These are phyloP conservation scores for Passer domesticus DNA, from an alignment of 2,113 vertebrate genomes.

Conservation along the genomic window DNA sequence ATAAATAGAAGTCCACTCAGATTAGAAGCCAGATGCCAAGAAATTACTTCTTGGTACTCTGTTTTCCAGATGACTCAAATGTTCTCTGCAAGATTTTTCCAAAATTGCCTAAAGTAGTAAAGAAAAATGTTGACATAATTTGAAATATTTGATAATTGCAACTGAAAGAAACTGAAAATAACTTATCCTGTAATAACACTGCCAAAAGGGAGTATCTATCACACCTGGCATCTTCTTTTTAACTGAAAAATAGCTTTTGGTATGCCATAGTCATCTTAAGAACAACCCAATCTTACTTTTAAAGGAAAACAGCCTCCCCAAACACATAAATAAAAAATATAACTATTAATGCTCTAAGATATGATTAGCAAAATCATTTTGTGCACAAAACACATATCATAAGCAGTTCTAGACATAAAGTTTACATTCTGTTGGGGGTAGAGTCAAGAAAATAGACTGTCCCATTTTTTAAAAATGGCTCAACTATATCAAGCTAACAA, in stretches of 20 bases:
- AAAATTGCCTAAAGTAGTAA: constrained; percentile 59
- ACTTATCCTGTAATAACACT: not conserved
- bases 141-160: constrained; percentile 24
- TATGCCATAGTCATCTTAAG: constrained; percentile 9
- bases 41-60: constrained; percentile 61
- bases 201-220: not conserved
- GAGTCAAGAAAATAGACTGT: not conserved
- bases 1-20: constrained; percentile 68
- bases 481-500: not conserved
- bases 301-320: not conserved
- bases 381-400: not conserved
- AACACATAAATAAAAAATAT: not conserved
- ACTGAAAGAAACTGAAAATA: not conserved
- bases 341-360: not conserved
- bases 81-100: constrained; percentile 45
- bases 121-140: constrained; percentile 3
- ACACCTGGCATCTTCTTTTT: not conserved
- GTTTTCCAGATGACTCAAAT: constrained; percentile 53
- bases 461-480: not conserved
- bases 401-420: not conserved
- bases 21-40: constrained; percentile 61
- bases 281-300: not conserved
- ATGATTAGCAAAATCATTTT: not conserved
- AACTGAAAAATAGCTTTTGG: constrained; percentile 4
- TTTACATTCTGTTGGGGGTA: not conserved